Evolutionary conservation across 1,140 invertebrate species (phyloP), one percentile per base, ranked within the genome.

Genomic region (Zaprionus davidi): DNA sequence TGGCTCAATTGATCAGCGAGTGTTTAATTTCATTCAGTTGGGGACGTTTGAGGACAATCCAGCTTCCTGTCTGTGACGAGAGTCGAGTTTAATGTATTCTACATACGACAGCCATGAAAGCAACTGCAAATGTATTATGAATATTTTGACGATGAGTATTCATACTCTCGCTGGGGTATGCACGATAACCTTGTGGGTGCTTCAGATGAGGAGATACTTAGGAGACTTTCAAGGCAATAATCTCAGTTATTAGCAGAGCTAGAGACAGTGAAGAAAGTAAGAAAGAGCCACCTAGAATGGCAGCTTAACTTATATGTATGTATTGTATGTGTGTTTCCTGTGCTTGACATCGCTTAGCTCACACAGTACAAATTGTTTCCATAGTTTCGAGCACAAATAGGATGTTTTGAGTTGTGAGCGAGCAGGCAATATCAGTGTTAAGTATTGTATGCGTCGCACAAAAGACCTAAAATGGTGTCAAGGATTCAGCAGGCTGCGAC

Each of bases 81-180:
- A 78, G 31, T 51, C 59, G 36, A 67, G 78, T 81, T 78, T 81
- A 81, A 81, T 81, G 51, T 81, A 81, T 78, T 56, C 78, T 12
- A 22, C 24, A 59, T 31, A 41, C 53, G 46, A 13, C 15, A 74
- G 56, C 67, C 36, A 36, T 72, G 59, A 68, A 58, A 58, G 67
- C 55, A 73, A 41, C 64, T 28, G 64, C 53, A 74, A 66, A 51
- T 51, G 11, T 24, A 46, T 56, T 62, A 63, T 73, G 46, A 73
- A 78, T 78, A 75, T 17, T 41, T 67, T 17, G 31, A 34, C 11
- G 11, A 20, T 73, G 31, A 44, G 60, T 20, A 17, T 49, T 58
- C 58, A 55, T 71, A 57, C 12, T 28, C 31, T 3, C 9, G 9
- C 2, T 31, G 9, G 31, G 31, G 31, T 31, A 9, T 31, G 31